Conservation (phyloP, 2,888 invertebrate species). For the Cremastobaeus sp. region DNA sequence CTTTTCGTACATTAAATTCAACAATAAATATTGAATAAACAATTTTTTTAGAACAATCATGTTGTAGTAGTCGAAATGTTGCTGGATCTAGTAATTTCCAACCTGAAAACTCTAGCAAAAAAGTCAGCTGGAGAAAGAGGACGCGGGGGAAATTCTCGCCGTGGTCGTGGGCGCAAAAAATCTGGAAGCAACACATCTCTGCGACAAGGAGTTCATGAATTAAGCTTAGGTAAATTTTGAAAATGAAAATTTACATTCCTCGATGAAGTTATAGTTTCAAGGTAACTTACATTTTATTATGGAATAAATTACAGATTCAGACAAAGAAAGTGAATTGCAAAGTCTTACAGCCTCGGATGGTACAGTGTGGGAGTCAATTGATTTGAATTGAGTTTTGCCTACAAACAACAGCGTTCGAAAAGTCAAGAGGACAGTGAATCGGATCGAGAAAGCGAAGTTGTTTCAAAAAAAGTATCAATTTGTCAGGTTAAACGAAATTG, state of each 20-base stretch:
- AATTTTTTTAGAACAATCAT: constrained; percentile 5
- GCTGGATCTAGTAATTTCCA: neutral
- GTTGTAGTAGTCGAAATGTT: neutral
- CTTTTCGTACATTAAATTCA: neutral
- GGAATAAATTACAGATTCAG: constrained; percentile 8
- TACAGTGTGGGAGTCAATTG: constrained; percentile 7
- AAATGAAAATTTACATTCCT: neutral
- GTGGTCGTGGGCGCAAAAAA: constrained; percentile 1
- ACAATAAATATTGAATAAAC: constrained; percentile 3
- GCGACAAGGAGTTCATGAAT: constrained; percentile 1
- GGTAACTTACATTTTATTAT: constrained; percentile 12
- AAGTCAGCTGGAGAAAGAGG: constrained; percentile 4
- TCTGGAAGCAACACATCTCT: constrained; percentile 1
- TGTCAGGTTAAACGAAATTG: constrained; percentile 6
- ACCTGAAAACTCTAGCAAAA: neutral
- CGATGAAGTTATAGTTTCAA: constrained; percentile 1
- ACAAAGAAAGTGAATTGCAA: constrained; percentile 13
- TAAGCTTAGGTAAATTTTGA: constrained; percentile 6
- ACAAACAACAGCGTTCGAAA: constrained; percentile 3
- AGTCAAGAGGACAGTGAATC: constrained; percentile 5
- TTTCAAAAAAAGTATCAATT: constrained; percentile 7
- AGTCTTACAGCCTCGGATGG: constrained; percentile 9
- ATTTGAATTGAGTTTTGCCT: constrained; percentile 15
- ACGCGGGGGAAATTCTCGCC: neutral
- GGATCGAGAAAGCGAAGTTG: neutral